A percentile compares a stretch with the other conserved stretches of the same genome.
Conservation (phyloP, 1,140 invertebrate genomes). For the Sycobia sp. region DNA sequence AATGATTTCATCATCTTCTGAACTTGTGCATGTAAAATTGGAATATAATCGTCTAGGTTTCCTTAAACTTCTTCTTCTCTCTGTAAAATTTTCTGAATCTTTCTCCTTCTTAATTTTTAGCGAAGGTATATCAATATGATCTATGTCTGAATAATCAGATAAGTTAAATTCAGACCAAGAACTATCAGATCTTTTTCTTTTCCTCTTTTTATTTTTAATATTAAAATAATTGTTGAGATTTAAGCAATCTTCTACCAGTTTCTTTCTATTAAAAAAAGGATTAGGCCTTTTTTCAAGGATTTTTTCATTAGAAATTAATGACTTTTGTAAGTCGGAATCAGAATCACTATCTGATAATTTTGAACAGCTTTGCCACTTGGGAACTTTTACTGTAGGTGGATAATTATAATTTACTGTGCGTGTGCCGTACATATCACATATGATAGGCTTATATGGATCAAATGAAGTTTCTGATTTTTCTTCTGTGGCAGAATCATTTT, state of each 20-base stretch:
- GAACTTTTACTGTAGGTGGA: background rate
- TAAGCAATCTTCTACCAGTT: too few relatives aligned
- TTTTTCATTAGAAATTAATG: too few relatives aligned
- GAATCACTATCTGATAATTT: slow-evolving; percentile 12
- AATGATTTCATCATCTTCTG: too few relatives aligned
- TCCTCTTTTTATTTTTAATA: background rate
- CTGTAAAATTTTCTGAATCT: too few relatives aligned
- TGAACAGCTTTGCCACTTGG: background rate
- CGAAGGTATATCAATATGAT: background rate
- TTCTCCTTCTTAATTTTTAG: slow-evolving; percentile 5
- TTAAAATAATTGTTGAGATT: too few relatives aligned
- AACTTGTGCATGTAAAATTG: too few relatives aligned
- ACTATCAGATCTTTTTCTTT: background rate
- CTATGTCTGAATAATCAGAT: background rate
- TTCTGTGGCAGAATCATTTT: background rate
- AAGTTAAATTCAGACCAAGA: background rate
- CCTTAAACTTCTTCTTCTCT: too few relatives aligned
- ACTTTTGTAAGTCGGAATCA: background rate
- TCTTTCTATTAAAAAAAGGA: too few relatives aligned
- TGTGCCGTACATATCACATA: slow-evolving; percentile 40
- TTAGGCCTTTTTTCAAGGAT: background rate
- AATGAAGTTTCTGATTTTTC: background rate
- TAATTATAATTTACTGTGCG: slow-evolving; percentile 42
- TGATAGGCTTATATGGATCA: background rate
- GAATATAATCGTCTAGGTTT: too few relatives aligned